Conservation (phyloP, 2,113 vertebrate genomes). For the Microcebus tavaratra region DNA sequence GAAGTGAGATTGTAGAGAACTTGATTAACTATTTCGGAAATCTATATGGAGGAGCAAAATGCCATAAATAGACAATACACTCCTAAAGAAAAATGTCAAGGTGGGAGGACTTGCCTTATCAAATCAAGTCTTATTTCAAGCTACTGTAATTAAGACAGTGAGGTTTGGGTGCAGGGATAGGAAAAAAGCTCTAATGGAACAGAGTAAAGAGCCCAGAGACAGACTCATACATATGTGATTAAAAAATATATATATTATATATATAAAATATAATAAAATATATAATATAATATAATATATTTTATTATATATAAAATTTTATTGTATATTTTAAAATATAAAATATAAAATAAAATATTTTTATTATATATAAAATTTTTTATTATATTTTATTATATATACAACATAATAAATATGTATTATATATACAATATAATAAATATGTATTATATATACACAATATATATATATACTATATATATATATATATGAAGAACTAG, state of each 20-base stretch:
- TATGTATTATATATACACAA: too few relatives aligned
- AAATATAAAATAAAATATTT: too few relatives aligned
- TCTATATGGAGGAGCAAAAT: background rate
- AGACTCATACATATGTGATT: background rate
- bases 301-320: too few relatives aligned
- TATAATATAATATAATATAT: too few relatives aligned
- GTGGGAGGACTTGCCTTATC: background rate
- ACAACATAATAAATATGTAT: too few relatives aligned
- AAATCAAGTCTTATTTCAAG: background rate
- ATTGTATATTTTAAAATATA: too few relatives aligned
- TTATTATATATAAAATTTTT: too few relatives aligned
- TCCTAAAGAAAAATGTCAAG: background rate
- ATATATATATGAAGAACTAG: background rate
- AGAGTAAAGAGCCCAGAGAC: background rate
- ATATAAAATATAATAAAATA: too few relatives aligned
- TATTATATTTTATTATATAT: too few relatives aligned
- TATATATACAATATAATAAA: too few relatives aligned
- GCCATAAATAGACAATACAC: background rate
- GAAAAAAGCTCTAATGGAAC: background rate
- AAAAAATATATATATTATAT: background rate
- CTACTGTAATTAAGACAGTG: background rate
- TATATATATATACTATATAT: too few relatives aligned
- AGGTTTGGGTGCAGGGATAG: background rate
- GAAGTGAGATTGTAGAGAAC: background rate
- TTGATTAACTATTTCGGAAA: constrained; percentile 38